Evolutionary conservation across 2,888 invertebrate genomes (phyloP), one percentile per base, ranked within the genome.

Genomic region (Tinea pellionella): DNA sequence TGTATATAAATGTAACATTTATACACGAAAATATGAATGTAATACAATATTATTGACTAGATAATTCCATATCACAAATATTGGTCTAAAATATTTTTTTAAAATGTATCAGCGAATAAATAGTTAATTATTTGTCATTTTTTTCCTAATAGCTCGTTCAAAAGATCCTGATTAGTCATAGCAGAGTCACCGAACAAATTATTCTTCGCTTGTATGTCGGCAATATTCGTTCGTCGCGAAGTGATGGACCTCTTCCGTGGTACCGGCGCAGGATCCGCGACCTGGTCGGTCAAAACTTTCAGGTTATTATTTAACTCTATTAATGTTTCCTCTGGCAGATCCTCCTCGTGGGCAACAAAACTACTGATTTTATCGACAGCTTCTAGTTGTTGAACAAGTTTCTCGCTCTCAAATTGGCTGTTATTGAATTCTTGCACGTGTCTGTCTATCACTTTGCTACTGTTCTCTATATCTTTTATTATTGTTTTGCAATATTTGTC

Each of bases 311-410:
- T 85, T 37, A 87, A 63, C 62, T 85, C 85, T 15, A 65, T 65
- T 8, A 85, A 71, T 19, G 83, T 68, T 24, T 74, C 71, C 24
- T 74, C 68, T 0, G 83, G 77, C 58, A 86, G 75, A 24, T 79
- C 80, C 0, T 71, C 72, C 18, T 71, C 71, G 0, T 67, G 66
- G 56, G 74, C 83, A 0, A 90, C 78, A 62, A 81, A 77, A 8
- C 86, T 77, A 63, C 89, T 89, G 11, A 89, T 74, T 66, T 82
- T 82, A 65, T 89, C 88, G 0, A 89, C 88, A 47, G 81, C 82
- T 68, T 87, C 77, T 53, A 90, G 68, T 56, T 88, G 84, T 60
- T 88, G 76, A 0, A 88, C 75, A 6, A 90, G 63, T 61, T 82
- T 83, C 55, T 89, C 85, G 13, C 85, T 88, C 29, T 89, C 88